phyloP scores from a whole-genome alignment of 2,888 invertebrate species.

The Abrostola triplasia region DNA sequence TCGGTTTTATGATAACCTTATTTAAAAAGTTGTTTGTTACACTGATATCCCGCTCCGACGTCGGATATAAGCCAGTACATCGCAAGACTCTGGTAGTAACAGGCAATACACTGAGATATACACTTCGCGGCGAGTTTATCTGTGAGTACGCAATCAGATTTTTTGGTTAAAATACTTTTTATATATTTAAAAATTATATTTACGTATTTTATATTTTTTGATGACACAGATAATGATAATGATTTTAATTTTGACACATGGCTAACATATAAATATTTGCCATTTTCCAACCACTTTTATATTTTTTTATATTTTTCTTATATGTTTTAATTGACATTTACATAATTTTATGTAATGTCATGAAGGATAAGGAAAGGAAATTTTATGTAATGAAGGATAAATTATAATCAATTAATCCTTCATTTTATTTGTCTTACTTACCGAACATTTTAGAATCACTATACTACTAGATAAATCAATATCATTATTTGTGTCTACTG shows the following conservation, averaged over 20 bases:
- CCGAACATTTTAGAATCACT: background rate
- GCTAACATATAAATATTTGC: too few relatives aligned
- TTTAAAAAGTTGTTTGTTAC: background rate
- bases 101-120: background rate
- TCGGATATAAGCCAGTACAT: conserved; percentile 18
- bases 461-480: background rate
- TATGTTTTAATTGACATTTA: too few relatives aligned
- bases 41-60: background rate
- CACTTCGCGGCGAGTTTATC: background rate
- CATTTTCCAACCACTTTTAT: too few relatives aligned
- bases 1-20: background rate
- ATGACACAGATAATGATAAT: conserved; percentile 2
- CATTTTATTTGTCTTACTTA: too few relatives aligned
- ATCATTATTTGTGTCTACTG: background rate
- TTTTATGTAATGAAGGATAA: too few relatives aligned
- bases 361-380: too few relatives aligned
- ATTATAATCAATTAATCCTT: too few relatives aligned
- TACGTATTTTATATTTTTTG: conserved; percentile 5
- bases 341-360: too few relatives aligned
- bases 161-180: background rate
- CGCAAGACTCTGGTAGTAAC: background rate
- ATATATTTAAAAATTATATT: background rate
- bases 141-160: conserved; percentile 14
- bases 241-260: background rate
- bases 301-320: too few relatives aligned